phyloP scores from a whole-genome alignment of 2,888 invertebrate species.

The Melanophora roralis region DNA sequence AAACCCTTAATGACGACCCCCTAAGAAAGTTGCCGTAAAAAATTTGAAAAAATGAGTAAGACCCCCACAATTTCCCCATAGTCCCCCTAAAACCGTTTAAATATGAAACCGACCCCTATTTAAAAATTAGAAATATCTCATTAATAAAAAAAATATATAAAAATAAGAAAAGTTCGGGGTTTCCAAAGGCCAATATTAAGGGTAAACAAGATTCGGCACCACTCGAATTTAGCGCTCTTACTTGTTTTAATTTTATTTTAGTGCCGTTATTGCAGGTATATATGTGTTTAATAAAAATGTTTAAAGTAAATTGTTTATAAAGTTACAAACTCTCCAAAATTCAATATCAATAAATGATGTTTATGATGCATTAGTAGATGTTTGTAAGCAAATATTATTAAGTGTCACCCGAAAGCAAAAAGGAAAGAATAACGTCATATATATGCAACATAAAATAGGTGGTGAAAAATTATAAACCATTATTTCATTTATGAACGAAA shows the following conservation, averaged over 20 bases:
- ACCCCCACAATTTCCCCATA: too few species aligned
- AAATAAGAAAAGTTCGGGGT: too few species aligned
- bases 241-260: too few species aligned
- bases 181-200: too few species aligned
- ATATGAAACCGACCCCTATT: neutral
- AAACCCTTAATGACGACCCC: too few species aligned
- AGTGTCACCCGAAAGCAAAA: conserved; percentile 37
- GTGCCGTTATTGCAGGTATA: neutral
- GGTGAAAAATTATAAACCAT: conserved; percentile 59
- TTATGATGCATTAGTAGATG: conserved; percentile 43
- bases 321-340: conserved; percentile 11
- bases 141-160: too few species aligned
- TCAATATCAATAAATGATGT: conserved; percentile 46
- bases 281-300: neutral
- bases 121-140: too few species aligned
- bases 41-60: too few species aligned
- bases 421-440: neutral
- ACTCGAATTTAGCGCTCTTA: too few species aligned
- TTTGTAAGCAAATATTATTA: conserved; percentile 52
- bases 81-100: too few species aligned
- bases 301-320: neutral
- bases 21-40: too few species aligned
- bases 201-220: too few species aligned
- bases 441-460: conserved; percentile 59
- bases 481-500: conserved; percentile 32